A percentile compares a stretch with the other conserved stretches of the same genome.
Evolutionary conservation across 2,113 vertebrate species (phyloP).

Genomic region (Callaeas wilsoni): DNA sequence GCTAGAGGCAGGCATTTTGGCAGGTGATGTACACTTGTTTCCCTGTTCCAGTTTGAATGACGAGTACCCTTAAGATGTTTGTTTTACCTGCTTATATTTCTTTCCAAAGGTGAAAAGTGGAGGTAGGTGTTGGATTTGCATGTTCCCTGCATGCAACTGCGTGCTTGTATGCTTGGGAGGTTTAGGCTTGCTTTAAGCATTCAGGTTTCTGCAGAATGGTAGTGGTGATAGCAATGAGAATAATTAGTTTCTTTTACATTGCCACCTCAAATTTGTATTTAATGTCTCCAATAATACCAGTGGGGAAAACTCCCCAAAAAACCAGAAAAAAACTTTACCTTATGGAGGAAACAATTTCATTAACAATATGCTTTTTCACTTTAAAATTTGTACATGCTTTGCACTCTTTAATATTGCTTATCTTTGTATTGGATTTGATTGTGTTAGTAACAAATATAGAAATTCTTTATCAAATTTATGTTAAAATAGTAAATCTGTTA

Average conservation of each 20-base stretch:
- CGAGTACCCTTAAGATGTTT: not conserved
- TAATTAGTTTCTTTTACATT: not conserved
- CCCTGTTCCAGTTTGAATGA: not conserved
- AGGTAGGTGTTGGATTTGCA: constrained; percentile 43
- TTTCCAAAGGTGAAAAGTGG: constrained; percentile 3
- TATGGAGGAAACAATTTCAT: not conserved
- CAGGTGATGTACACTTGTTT: not conserved
- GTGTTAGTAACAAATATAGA: not conserved
- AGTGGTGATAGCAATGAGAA: not conserved
- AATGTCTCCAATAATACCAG: not conserved
- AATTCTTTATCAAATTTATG: not conserved
- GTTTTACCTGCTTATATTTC: not conserved
- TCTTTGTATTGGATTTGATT: not conserved
- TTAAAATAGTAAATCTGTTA: not conserved
- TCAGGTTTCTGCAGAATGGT: not conserved
- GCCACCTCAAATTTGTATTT: not conserved
- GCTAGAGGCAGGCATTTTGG: not conserved
- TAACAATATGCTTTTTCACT: not conserved
- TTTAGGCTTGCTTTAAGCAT: not conserved
- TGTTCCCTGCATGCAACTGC: not conserved
- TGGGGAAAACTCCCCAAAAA: not conserved
- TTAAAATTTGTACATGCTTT: not conserved
- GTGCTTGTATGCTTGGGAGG: constrained; percentile 18
- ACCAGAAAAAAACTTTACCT: not conserved
- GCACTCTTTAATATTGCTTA: not conserved